These are phyloP conservation scores for Tupiocoris notatus DNA, from an alignment of 2,888 invertebrate species.

Conservation along the genomic window DNA sequence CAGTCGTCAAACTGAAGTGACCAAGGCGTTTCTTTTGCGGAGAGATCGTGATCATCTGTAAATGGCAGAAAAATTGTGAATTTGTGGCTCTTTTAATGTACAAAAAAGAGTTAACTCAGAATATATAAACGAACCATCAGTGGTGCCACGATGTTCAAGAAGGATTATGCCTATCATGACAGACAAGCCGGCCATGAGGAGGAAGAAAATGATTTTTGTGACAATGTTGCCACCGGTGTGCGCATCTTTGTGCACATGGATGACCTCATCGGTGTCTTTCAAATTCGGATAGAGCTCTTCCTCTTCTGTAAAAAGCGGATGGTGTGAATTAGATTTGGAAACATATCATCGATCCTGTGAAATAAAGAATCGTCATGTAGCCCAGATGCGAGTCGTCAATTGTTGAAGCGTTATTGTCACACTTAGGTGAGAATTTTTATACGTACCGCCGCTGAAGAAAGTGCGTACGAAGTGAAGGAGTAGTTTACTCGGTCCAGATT, in stretches of 20 bases:
- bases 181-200: conserved; percentile 68
- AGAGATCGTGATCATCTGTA: conserved; percentile 24
- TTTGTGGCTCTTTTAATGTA: not conserved
- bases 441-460: too few relatives aligned
- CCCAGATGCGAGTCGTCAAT: too few relatives aligned
- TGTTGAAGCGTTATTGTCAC: too few relatives aligned
- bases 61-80: not conserved
- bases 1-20: conserved; percentile 59
- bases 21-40: conserved; percentile 48
- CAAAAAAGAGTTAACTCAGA: not conserved
- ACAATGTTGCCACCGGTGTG: conserved; percentile 80
- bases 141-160: conserved; percentile 73
- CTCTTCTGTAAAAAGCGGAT: conserved; percentile 44
- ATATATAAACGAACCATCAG: conserved; percentile 64
- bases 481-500: too few relatives aligned
- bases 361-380: too few relatives aligned
- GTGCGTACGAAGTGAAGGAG: too few relatives aligned
- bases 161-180: conserved; percentile 76
- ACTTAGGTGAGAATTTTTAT: too few relatives aligned
- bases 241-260: conserved; percentile 74
- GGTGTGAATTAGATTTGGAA: not conserved
- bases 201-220: conserved; percentile 78
- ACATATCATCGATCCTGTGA: not conserved
- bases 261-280: conserved; percentile 61
- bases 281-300: conserved; percentile 46